Evolutionary conservation across 2,888 invertebrate genomes (phyloP), one percentile per base, ranked within the genome.

Genomic region (Onthophagus sagittarius): DNA sequence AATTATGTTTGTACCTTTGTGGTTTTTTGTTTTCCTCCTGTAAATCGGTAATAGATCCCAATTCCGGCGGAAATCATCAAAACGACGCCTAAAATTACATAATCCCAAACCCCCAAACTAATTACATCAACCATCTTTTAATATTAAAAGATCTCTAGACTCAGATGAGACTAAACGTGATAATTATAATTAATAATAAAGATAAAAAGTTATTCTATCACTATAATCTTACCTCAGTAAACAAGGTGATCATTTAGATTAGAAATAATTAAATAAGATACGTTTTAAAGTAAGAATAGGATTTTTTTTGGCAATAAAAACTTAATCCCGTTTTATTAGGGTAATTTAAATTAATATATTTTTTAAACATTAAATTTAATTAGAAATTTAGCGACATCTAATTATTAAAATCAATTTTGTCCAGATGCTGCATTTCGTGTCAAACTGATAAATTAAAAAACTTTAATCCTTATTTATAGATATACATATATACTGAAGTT

Each of bases 11-110:
- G 14, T 71, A 74, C 69, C 76, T 78, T 84, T 91, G 92, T 86
- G 91, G 89, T 71, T 91, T 74, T 74, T 65, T 74, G 74, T 65
- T 67, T 74, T 5, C 92, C 93, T 33, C 94, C 94, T 39, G 90
- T 92, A 79, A 94, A 90, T 72, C 93, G 88, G 83, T 92, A 94
- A 81, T 93, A 95, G 65, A 95, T 80, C 5, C 94, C 95, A 76
- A 95, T 94, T 0, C 86, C 85, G 1, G 92, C 86, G 0, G 94
- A 94, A n/a, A 90, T 87, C 11, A 88, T 74, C 80, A 94, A 87
- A 76, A 92, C 92, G 0, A 88, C 79, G 0, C 85, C 88, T 85
- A 94, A 90, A 31, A 94, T 91, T n/a, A 89, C 81, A 81, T 93
- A 94, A 84, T 94, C 94, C 87, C 33, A 72, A 33, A 39, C 72